Base-by-base conservation (phyloP, 2,888 invertebrate genomes). In the Chorisops tibialis region DNA sequence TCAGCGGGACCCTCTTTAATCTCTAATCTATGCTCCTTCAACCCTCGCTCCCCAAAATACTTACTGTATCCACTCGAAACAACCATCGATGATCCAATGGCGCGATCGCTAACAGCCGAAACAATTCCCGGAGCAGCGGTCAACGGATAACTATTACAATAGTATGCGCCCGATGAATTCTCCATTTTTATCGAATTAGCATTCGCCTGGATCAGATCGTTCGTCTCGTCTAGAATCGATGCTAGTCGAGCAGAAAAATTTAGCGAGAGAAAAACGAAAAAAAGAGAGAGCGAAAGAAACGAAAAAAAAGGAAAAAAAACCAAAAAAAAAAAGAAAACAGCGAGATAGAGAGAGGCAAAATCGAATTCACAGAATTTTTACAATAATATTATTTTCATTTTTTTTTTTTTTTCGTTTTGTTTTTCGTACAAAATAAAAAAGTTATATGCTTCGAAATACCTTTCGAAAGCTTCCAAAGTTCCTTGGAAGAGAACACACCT, bases 401-500 rank as follows among this genome's bases (percentile, higher is more conserved):
- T n/a, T n/a, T n/a, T n/a, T n/a, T n/a, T n/a, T n/a, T n/a, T n/a
- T n/a, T n/a, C n/a, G n/a, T n/a, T n/a, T n/a, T n/a, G n/a, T 65
- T 66, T 65, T 65, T 63, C 65, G 65, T 54, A 63, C 41, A 39
- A 38, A 30, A 30, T 30, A 7, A 39, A 38, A 19, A 45, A 52
- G 12, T 41, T 6, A 38, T 38, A 24, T 12, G 19, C 12, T 9
- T 12, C 58, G 54, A 59, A 62, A 66, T 72, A 94, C 94, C 90
- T 92, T 94, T 95, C 75, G 97, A 97, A 79, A 98, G 87, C 83
- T 93, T 92, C 91, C 96, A 95, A 81, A 99, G 88, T 86, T 99
- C 98, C 85, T 93, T 94, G 76, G 98, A 97, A 74, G 96, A 96
- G 88, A 98, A 99, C 80, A 98, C 98, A 79, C 98, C 98, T 75